A percentile compares a stretch with the other conserved stretches of the same genome.
phyloP scores from a whole-genome alignment of 2,113 vertebrate genomes.

The Heterotis niloticus region DNA sequence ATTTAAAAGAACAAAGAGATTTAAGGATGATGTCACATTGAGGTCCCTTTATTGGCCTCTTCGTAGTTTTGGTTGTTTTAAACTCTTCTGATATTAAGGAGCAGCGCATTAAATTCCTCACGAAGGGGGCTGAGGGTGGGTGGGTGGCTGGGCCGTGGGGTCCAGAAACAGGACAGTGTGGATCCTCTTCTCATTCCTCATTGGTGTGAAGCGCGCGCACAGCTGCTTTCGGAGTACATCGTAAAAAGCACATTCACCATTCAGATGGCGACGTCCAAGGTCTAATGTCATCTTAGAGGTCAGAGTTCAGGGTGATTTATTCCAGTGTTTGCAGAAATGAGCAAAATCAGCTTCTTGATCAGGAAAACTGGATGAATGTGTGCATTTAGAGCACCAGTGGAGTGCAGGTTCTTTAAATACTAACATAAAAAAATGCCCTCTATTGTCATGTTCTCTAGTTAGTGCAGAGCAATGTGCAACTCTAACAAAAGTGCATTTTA shows the following conservation, averaged over 20 bases:
- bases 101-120: not conserved
- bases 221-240: not conserved
- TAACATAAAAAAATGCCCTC: not conserved
- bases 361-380: not conserved
- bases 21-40: not conserved
- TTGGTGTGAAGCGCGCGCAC: not conserved
- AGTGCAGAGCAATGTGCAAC: too few relatives aligned
- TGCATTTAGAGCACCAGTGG: not conserved
- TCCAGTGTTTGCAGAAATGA: not conserved
- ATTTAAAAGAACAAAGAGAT: too few relatives aligned
- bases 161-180: not conserved
- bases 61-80: not conserved
- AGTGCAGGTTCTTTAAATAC: not conserved
- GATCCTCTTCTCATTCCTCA: not conserved
- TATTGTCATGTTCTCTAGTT: not conserved
- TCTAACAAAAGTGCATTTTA: too few relatives aligned
- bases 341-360: not conserved
- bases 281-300: not conserved
- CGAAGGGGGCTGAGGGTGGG: not conserved
- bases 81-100: not conserved
- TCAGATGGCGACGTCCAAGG: not conserved
- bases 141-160: not conserved
- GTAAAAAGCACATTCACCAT: not conserved
- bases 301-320: constrained; percentile 2
- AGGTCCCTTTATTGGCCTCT: not conserved